Evolutionary conservation across 2,888 invertebrate genomes (phyloP).

Genomic region (Meiosimyza platycephala): DNA sequence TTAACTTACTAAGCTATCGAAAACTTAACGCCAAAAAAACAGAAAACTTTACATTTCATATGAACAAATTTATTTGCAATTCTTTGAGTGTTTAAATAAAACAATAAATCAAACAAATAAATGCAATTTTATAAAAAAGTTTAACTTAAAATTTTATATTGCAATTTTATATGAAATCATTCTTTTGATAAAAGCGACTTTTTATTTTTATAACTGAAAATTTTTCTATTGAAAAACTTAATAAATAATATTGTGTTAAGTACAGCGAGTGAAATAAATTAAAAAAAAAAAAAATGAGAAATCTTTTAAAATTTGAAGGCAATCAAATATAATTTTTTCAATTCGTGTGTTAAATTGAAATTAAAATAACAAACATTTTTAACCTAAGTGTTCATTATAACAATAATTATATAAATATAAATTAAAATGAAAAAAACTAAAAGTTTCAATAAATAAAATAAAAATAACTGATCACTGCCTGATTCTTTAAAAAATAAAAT

Average conservation of each 20-base stretch:
- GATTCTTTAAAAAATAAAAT: slow-evolving; percentile 3
- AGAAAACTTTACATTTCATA: too few species aligned
- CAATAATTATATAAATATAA: neutral
- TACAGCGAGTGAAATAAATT: slow-evolving; percentile 26
- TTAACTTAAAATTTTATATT: slow-evolving; percentile 21
- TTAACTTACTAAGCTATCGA: too few species aligned
- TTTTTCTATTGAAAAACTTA: slow-evolving; percentile 12
- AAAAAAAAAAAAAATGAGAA: slow-evolving; percentile 30
- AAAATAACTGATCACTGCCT: slow-evolving; percentile 25
- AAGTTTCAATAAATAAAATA: neutral
- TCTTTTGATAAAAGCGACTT: slow-evolving; percentile 41
- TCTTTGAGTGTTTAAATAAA: slow-evolving; percentile 2
- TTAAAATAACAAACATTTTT: too few species aligned
- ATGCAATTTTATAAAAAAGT: neutral
- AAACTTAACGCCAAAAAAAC: too few species aligned
- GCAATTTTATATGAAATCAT: slow-evolving; percentile 36
- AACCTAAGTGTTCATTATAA: neutral
- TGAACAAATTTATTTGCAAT: too few species aligned
- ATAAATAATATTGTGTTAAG: slow-evolving; percentile 16
- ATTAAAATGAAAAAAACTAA: neutral
- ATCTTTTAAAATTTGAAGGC: slow-evolving; percentile 28
- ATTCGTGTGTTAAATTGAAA: slow-evolving; percentile 10
- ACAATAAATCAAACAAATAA: neutral
- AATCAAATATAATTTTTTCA: slow-evolving; percentile 34
- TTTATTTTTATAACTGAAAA: slow-evolving; percentile 37